Conservation (phyloP, 2,113 vertebrate genomes). For the Himantopus leucocephalus region DNA sequence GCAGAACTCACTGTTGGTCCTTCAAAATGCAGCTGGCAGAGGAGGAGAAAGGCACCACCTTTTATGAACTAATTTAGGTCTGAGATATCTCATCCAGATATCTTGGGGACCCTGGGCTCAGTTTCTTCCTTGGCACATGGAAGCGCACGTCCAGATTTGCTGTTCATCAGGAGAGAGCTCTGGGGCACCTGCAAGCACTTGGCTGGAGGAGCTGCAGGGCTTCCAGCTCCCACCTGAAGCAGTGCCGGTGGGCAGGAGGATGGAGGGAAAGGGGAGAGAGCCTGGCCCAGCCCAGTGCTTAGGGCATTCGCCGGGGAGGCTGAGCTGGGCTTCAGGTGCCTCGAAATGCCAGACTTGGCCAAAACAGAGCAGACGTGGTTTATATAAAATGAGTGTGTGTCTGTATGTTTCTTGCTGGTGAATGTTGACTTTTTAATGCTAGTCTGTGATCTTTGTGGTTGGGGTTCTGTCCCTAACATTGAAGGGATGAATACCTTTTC, state of each 20-base stretch:
- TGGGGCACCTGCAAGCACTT: background rate
- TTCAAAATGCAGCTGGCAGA: background rate
- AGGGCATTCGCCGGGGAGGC: rapidly evolving
- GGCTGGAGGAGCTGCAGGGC: background rate
- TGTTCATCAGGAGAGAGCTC: rapidly evolving
- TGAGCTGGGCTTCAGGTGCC: background rate
- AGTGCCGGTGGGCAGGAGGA: background rate
- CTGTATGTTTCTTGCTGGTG: background rate
- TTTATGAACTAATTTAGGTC: background rate
- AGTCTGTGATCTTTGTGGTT: background rate
- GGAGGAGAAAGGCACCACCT: background rate
- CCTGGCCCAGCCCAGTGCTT: background rate
- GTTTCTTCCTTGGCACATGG: background rate
- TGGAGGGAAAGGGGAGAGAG: background rate
- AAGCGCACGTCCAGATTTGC: rapidly evolving
- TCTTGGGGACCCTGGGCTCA: background rate
- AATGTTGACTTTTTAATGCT: background rate
- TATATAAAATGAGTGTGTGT: background rate
- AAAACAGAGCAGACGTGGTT: background rate
- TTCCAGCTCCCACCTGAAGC: background rate
- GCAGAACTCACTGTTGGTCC: background rate
- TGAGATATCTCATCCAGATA: background rate
- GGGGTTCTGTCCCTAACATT: background rate
- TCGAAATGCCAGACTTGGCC: background rate
- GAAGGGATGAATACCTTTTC: background rate